These are phyloP conservation scores for Syrmaticus mikado DNA, from an alignment of 2,113 vertebrate genomes.

Conservation along the genomic window DNA sequence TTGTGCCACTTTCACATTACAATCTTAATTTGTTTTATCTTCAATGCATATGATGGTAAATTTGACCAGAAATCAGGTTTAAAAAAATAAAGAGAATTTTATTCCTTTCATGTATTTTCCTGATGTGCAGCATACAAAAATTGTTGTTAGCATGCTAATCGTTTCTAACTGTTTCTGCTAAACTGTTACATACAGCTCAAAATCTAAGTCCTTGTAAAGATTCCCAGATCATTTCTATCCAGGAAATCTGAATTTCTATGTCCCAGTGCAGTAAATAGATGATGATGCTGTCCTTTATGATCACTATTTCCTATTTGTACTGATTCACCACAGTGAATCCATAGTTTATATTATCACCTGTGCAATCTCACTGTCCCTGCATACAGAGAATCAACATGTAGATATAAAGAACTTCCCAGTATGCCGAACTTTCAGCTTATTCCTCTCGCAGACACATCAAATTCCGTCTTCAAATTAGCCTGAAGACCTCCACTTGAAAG, in stretches of 20 bases:
- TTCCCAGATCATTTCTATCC: background rate
- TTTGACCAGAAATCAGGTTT: background rate
- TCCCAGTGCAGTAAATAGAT: background rate
- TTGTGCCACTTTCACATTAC: background rate
- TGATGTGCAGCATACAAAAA: background rate
- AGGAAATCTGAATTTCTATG: background rate
- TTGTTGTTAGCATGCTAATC: background rate
- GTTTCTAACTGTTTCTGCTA: background rate
- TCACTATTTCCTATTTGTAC: background rate
- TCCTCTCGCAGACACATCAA: background rate
- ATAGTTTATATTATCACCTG: background rate
- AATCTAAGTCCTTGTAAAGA: background rate
- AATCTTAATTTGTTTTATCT: background rate
- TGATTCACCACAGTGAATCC: background rate
- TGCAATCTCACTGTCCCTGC: background rate
- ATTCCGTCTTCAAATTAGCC: background rate
- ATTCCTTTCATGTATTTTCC: background rate
- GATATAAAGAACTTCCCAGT: background rate
- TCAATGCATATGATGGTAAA: background rate
- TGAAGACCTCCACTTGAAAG: background rate
- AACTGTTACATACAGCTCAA: background rate
- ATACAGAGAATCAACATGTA: background rate
- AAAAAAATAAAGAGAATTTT: background rate
- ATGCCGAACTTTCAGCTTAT: background rate
- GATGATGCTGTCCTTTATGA: background rate